Percentiles rank a stretch among this genome's conserved stretches.
phyloP scores from a whole-genome alignment of 2,888 invertebrate species.

The Chymomyza fuscimana region DNA sequence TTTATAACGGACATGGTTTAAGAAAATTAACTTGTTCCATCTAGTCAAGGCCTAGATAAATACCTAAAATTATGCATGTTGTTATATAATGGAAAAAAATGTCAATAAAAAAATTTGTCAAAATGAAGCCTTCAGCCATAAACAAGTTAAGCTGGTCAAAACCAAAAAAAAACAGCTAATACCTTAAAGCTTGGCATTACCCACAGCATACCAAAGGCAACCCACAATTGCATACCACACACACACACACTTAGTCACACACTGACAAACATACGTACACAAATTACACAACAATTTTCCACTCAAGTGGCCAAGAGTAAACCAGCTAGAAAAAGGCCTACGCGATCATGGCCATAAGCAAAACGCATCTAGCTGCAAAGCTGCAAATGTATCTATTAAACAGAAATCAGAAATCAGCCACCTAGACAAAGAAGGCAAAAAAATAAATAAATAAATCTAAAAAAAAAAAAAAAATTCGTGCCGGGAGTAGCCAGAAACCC shows the following conservation, averaged over 20 bases:
- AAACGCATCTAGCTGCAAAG: constrained; percentile 53
- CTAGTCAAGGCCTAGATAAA: neutral
- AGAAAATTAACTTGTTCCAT: too few species aligned
- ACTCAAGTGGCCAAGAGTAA: constrained; percentile 15
- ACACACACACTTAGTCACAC: constrained; percentile 34
- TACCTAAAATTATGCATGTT: neutral
- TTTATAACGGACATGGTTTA: too few species aligned
- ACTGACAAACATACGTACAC: neutral
- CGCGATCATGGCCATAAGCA: constrained; percentile 49
- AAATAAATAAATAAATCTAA: neutral
- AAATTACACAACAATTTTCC: constrained; percentile 52
- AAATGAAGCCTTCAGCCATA: neutral
- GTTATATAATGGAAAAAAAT: neutral
- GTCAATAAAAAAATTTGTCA: neutral
- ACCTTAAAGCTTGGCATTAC: constrained; percentile 15
- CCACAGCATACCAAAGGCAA: constrained; percentile 54
- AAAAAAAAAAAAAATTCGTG: constrained; percentile 8
- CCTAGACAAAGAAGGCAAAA: constrained; percentile 8
- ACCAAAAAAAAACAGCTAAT: neutral
- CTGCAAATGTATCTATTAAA: constrained; percentile 72
- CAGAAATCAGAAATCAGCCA: constrained; percentile 56
- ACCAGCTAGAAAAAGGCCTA: constrained; percentile 67
- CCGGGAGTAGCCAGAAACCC: constrained; percentile 20
- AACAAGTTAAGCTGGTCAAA: neutral
- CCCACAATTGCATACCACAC: constrained; percentile 30